Evolutionary conservation across 2,888 invertebrate genomes (phyloP), one percentile per base, ranked within the genome.

Genomic region (Diplolepis rosae): DNA sequence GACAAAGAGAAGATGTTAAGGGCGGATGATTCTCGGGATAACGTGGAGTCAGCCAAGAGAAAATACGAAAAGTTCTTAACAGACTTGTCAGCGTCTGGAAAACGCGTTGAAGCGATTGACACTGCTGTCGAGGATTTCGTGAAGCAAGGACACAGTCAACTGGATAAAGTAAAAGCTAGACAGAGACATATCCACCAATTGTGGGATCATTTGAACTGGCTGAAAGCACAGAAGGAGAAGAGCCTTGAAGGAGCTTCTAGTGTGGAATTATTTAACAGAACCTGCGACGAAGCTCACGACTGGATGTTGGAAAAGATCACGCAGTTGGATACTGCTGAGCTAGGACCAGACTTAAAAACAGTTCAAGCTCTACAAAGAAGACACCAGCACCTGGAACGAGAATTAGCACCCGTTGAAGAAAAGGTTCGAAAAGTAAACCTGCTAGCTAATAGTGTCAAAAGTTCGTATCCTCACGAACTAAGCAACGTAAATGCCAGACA

Each of bases 241-340:
- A 97, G 94, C 76, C 87, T 99, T 32, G 96, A 97, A 87, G 98
- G 97, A 0, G 96, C 97, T 1, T 95, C 95, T 1, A 94, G 94
- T 92, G 97, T 99, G 81, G 98, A 98, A 87, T 90, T 98, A 7
- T 99, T 98, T 91, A 94, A 97, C 85, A 94, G 98, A 68, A 96
- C 97, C 0, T 99, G 98, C 89, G 98, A 97, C 85, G 99, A 99
- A 87, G 96, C 98, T 0, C 93, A 95, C 78, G 98, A 98, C 85
- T 99, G 99, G 98, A 98, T 99, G 95, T 91, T 93, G 68, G 98
- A 98, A 90, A 99, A 99, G 89, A 96, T 96, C 91, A 93, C 94
- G 74, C 96, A 97, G 87, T 89, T 98, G 71, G 96, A 96, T 52
- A 93, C 92, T 0, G 92, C 93, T 0, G 93, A 93, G 39, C 88